Evolutionary conservation across 1,140 invertebrate genomes (phyloP).

Genomic region (Andricus grossulariae): DNA sequence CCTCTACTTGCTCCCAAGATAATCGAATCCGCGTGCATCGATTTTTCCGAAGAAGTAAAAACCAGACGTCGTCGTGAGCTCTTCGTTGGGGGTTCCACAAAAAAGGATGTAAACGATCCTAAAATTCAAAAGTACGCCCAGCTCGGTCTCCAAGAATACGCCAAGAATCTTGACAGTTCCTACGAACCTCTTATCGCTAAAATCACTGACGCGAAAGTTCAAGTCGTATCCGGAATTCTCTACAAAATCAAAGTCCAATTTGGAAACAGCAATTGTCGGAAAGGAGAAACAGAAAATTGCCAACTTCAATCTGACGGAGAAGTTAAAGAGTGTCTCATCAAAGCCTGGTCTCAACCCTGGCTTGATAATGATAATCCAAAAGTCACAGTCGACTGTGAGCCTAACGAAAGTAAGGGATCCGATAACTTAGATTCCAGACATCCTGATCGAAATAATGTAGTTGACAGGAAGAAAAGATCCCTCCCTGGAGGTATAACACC

Average conservation of each 20-base stretch:
- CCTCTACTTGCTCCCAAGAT: slow-evolving; percentile 52
- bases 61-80: slow-evolving; percentile 5
- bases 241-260: slow-evolving; percentile 75
- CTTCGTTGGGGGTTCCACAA: slow-evolving; percentile 48
- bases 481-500: slow-evolving; percentile 47
- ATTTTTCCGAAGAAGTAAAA: slow-evolving; percentile 36
- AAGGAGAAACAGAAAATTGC: slow-evolving; percentile 61
- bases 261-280: slow-evolving; percentile 74
- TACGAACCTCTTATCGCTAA: slow-evolving; percentile 68
- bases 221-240: slow-evolving; percentile 71
- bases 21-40: slow-evolving; percentile 52
- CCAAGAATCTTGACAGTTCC: slow-evolving; percentile 56
- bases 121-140: slow-evolving; percentile 63
- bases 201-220: slow-evolving; percentile 63
- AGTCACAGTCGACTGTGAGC: slow-evolving; percentile 75
- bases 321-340: slow-evolving; percentile 74
- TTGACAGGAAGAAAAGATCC: neutral
- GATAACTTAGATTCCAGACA: too few relatives aligned
- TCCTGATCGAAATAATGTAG: too few relatives aligned
- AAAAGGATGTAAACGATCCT: slow-evolving; percentile 58
- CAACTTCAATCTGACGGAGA: slow-evolving; percentile 55
- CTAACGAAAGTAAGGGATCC: slow-evolving; percentile 8
- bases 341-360: slow-evolving; percentile 80
- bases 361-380: slow-evolving; percentile 72
- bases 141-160: slow-evolving; percentile 66